phyloP scores from a whole-genome alignment of 1,140 invertebrate species.

The Acromyrmex heyeri region DNA sequence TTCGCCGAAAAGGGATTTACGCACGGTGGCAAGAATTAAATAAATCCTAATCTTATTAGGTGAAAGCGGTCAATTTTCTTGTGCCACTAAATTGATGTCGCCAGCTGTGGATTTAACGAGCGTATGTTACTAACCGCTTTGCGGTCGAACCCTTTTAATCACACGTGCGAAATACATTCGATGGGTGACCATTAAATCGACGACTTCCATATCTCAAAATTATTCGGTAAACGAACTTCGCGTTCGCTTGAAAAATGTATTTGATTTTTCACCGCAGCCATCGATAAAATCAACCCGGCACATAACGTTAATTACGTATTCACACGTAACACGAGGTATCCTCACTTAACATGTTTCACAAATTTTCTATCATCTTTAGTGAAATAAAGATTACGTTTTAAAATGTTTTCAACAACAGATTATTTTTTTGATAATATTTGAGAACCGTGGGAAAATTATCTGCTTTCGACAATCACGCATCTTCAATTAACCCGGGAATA shows the following conservation, averaged over 20 bases:
- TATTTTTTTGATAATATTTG: not conserved
- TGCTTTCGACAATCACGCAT: slow-evolving; percentile 2
- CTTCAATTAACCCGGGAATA: slow-evolving; percentile 20
- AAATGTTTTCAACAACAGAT: not conserved
- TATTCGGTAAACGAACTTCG: slow-evolving; percentile 50
- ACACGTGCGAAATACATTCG: slow-evolving; percentile 58
- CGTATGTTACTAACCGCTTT: slow-evolving; percentile 53
- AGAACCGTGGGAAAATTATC: not conserved
- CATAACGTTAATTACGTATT: slow-evolving; percentile 23
- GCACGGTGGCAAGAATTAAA: slow-evolving; percentile 32
- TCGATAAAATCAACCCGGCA: slow-evolving; percentile 5
- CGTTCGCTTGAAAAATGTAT: slow-evolving; percentile 43
- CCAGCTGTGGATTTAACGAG: slow-evolving; percentile 57
- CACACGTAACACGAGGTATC: not conserved
- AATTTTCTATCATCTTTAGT: not conserved
- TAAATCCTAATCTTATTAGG: slow-evolving; percentile 65
- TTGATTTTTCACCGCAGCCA: slow-evolving; percentile 23
- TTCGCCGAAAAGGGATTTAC: not conserved
- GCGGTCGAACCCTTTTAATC: slow-evolving; percentile 60
- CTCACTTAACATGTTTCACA: not conserved
- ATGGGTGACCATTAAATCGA: slow-evolving; percentile 54
- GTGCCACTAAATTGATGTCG: slow-evolving; percentile 56
- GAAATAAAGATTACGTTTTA: slow-evolving; percentile 3
- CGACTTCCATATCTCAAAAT: slow-evolving; percentile 55
- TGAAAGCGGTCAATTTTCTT: slow-evolving; percentile 56